Evolutionary conservation across 2,888 invertebrate species (phyloP).

Genomic region (Philhelius pedissequus): DNA sequence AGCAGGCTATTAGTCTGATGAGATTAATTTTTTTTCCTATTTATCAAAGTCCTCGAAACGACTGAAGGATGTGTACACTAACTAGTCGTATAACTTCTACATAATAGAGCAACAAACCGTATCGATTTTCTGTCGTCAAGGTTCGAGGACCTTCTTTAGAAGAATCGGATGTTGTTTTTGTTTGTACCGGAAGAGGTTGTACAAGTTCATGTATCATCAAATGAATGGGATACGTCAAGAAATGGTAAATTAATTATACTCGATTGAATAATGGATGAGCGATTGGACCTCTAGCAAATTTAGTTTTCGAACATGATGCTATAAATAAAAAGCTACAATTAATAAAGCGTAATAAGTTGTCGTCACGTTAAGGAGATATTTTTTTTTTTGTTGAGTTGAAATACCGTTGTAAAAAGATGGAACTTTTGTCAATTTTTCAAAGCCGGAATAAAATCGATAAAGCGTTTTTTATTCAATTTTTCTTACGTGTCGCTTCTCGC

Average conservation of each 20-base stretch:
- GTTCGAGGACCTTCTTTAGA: neutral
- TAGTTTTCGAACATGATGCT: neutral
- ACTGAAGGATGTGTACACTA: neutral
- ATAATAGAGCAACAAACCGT: neutral
- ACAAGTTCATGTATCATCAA: neutral
- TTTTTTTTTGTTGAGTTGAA: no score
- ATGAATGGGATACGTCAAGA: neutral
- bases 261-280: neutral
- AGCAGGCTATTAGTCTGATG: slow-evolving; percentile 9
- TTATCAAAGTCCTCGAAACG: neutral
- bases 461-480: no score
- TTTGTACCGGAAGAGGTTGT: neutral
- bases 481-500: no score
- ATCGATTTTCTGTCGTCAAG: slow-evolving; percentile 20
- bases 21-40: slow-evolving; percentile 20
- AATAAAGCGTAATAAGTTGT: neutral
- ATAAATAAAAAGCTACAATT: neutral
- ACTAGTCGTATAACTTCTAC: no score
- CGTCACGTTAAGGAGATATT: no score
- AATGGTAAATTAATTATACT: neutral
- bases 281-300: neutral
- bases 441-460: no score
- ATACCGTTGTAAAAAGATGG: no score
- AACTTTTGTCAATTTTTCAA: no score
- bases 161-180: neutral